These are phyloP conservation scores for Ischnus inquisitorius DNA, from an alignment of 2,888 invertebrate genomes.

Conservation along the genomic window DNA sequence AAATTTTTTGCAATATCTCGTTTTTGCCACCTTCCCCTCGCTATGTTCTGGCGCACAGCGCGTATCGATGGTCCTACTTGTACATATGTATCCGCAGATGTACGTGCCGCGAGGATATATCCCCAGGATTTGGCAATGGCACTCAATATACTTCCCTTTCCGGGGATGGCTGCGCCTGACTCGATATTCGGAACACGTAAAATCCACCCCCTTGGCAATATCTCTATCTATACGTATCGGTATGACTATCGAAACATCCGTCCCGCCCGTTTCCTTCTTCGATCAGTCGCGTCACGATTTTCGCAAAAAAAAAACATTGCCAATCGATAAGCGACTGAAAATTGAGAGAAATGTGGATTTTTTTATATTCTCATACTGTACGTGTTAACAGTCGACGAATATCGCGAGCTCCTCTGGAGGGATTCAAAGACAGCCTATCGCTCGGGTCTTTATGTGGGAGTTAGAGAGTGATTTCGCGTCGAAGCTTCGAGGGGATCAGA, in stretches of 20 bases:
- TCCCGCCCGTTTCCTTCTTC: constrained; percentile 12
- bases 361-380: background rate
- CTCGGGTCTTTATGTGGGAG: background rate
- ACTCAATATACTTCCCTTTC: constrained; percentile 30
- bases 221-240: background rate
- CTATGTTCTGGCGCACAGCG: background rate
- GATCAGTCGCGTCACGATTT: constrained; percentile 48
- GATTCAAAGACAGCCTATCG: background rate
- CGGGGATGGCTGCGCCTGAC: background rate
- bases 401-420: background rate
- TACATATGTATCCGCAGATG: background rate
- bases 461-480: constrained; percentile 40
- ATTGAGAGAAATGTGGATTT: constrained; percentile 36
- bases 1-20: too few species aligned
- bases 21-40: background rate
- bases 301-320: constrained; percentile 24
- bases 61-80: background rate
- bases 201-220: constrained; percentile 34
- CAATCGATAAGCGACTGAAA: background rate
- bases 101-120: constrained; percentile 59
- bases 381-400: background rate
- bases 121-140: constrained; percentile 52
- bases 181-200: constrained; percentile 61
- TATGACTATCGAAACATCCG: constrained; percentile 4
- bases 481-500: constrained; percentile 39